Evolutionary conservation across 2,888 invertebrate species (phyloP).

Genomic region (Dynastes tityus): DNA sequence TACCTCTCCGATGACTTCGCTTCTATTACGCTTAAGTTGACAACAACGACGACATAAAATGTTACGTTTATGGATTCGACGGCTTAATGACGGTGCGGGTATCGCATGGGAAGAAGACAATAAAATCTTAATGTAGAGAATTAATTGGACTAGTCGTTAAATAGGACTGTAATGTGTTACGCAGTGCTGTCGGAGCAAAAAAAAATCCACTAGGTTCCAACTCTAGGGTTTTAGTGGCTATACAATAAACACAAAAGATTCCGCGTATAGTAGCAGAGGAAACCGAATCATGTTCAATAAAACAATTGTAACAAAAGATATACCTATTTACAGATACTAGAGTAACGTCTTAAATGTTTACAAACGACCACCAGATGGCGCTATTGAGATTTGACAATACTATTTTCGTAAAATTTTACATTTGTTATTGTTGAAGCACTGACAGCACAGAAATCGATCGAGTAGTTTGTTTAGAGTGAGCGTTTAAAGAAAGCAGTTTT

Average conservation of each 20-base stretch:
- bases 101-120: conserved; percentile 31
- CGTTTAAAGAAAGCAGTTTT: no score
- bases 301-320: no score
- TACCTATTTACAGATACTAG: no score
- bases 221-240: neutral
- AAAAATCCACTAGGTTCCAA: neutral
- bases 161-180: conserved; percentile 26
- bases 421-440: no score
- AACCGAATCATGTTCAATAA: no score
- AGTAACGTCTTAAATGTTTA: no score
- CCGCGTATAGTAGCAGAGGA: no score
- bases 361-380: no score
- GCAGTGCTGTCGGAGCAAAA: conserved; percentile 28
- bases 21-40: conserved; percentile 42
- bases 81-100: conserved; percentile 21
- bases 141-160: conserved; percentile 38
- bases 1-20: conserved; percentile 25
- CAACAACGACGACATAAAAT: conserved; percentile 41
- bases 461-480: no score
- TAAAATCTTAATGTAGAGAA: conserved; percentile 38
- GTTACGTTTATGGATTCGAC: conserved; percentile 42
- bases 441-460: no score
- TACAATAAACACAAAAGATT: neutral
- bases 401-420: no score
- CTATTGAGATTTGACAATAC: no score